Evolutionary conservation across 2,113 vertebrate species (phyloP).

Genomic region (Albula goreensis): DNA sequence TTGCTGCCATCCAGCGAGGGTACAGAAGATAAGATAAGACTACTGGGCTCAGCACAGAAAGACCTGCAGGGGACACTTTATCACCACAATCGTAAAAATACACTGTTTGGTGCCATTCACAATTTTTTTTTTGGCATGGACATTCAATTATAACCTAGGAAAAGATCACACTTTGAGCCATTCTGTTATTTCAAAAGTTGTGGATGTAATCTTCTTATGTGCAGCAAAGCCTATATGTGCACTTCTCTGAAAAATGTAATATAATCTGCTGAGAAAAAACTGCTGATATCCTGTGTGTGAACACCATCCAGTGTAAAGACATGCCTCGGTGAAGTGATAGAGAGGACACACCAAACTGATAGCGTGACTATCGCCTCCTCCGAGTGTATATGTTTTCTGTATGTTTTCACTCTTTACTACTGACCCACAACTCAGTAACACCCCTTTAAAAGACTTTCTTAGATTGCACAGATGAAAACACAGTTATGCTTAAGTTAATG

Average conservation of each 20-base stretch:
- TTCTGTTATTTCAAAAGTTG: too few species aligned
- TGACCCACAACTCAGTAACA: neutral
- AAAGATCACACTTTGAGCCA: too few species aligned
- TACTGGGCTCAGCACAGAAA: neutral
- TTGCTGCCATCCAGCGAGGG: neutral
- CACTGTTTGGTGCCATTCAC: too few species aligned
- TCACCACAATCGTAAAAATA: too few species aligned
- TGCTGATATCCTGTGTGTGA: neutral
- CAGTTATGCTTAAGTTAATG: neutral
- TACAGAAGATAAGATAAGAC: neutral
- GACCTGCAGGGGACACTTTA: neutral
- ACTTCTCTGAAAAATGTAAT: too few species aligned
- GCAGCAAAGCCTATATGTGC: too few species aligned
- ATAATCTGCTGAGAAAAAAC: neutral
- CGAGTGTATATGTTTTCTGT: neutral
- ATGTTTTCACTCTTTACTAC: neutral
- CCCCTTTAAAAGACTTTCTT: neutral
- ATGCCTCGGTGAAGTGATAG: conserved; percentile 6
- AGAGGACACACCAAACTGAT: neutral
- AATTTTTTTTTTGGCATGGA: too few species aligned
- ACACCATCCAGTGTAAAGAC: neutral
- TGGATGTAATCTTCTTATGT: too few species aligned
- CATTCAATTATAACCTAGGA: too few species aligned
- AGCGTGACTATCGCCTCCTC: conserved; percentile 17
- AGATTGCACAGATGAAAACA: neutral